Conservation (phyloP, 2,888 invertebrate species). For the Eurytoma californica region DNA sequence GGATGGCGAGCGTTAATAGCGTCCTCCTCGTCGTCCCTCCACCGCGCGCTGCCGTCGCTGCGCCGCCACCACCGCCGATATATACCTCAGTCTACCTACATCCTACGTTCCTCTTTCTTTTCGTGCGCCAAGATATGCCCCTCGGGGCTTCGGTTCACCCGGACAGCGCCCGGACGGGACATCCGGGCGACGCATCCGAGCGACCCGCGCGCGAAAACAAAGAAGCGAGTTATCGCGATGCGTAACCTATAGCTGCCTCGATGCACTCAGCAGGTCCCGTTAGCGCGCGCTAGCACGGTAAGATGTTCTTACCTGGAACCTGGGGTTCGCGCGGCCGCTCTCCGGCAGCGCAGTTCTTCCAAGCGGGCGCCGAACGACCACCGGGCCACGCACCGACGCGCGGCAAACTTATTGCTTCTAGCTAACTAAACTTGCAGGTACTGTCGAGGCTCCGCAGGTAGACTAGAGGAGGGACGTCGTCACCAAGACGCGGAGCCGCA, state of each 20-base stretch:
- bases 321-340: too few species aligned
- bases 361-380: too few species aligned
- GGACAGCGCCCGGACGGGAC: background rate
- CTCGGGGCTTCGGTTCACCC: background rate
- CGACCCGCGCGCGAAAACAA: constrained; percentile 29
- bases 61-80: background rate
- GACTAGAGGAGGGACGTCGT: background rate
- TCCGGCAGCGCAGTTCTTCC: too few species aligned
- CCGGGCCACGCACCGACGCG: too few species aligned
- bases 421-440: too few species aligned
- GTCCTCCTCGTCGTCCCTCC: constrained; percentile 27
- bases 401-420: too few species aligned
- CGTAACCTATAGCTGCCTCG: too few species aligned
- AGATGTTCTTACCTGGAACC: too few species aligned
- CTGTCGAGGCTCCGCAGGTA: too few species aligned
- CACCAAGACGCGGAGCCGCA: constrained; percentile 50
- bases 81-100: background rate
- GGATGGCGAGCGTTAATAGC: constrained; percentile 48
- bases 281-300: too few species aligned
- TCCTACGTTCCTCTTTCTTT: background rate
- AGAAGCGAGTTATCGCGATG: constrained; percentile 15
- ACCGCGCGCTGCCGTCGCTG: constrained; percentile 2
- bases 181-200: background rate
- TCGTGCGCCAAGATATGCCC: background rate
- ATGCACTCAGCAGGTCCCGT: too few species aligned